Conservation (phyloP, 2,888 invertebrate genomes). For the Polyploca ridens region DNA sequence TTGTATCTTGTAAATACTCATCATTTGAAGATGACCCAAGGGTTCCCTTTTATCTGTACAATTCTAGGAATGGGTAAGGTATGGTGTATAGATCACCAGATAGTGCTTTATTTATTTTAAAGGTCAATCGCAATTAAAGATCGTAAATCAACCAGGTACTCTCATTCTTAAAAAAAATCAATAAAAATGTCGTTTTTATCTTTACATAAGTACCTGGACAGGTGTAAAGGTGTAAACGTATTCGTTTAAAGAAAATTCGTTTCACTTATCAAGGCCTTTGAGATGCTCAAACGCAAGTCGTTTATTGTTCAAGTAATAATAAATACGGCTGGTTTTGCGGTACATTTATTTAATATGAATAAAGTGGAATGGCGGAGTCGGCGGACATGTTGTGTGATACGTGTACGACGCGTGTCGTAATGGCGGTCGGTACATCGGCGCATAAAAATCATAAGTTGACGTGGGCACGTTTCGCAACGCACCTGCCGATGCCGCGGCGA, state of each 20-base stretch:
- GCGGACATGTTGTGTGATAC: slow-evolving; percentile 59
- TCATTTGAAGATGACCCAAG: no score
- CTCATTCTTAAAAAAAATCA: slow-evolving; percentile 29
- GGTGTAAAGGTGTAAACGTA: slow-evolving; percentile 20
- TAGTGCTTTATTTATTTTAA: slow-evolving; percentile 22
- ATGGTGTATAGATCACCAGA: background rate
- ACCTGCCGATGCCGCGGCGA: slow-evolving; percentile 50
- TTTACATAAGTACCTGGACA: slow-evolving; percentile 34
- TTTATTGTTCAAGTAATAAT: slow-evolving; percentile 40
- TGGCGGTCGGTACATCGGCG: slow-evolving; percentile 61
- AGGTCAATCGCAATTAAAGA: slow-evolving; percentile 35
- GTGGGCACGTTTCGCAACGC: slow-evolving; percentile 65
- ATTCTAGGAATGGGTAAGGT: background rate
- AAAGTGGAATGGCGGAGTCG: slow-evolving; percentile 41
- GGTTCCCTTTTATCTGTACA: background rate
- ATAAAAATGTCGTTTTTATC: slow-evolving; percentile 37
- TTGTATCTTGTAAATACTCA: background rate
- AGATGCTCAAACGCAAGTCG: slow-evolving; percentile 39
- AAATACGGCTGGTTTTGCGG: slow-evolving; percentile 30
- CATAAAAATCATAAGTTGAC: slow-evolving; percentile 72
- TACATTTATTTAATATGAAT: slow-evolving; percentile 40
- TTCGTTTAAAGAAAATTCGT: slow-evolving; percentile 37
- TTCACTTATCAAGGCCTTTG: slow-evolving; percentile 31
- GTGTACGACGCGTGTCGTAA: slow-evolving; percentile 64
- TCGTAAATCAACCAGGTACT: slow-evolving; percentile 29